A percentile compares a stretch with the other conserved stretches of the same genome.
Evolutionary conservation across 2,797 vertebrate species (phyloP).

Genomic region (Dryobates pubescens): DNA sequence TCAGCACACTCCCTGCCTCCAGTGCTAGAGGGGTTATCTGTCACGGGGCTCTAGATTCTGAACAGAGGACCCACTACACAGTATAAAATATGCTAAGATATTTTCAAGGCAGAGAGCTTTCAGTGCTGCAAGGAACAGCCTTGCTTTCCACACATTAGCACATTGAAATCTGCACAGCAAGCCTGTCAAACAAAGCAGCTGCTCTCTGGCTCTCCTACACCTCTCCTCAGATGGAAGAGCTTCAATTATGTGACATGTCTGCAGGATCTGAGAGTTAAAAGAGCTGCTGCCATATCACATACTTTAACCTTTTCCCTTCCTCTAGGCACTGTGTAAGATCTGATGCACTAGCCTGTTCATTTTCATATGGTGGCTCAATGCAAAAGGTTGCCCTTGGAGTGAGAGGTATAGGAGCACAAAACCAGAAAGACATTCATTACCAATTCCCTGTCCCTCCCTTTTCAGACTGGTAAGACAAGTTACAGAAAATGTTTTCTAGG

Average conservation of each 20-base stretch:
- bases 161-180: not conserved
- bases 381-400: not conserved
- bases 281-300: not conserved
- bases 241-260: not conserved
- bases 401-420: not conserved
- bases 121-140: not conserved
- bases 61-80: not conserved
- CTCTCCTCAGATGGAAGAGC: not conserved
- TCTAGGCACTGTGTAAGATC: not conserved
- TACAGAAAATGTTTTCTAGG: not conserved
- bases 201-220: conserved; percentile 23
- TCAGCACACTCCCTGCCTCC: not conserved
- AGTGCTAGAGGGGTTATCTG: not conserved
- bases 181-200: conserved; percentile 21
- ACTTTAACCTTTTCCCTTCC: not conserved
- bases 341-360: not conserved
- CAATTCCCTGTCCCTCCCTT: not conserved
- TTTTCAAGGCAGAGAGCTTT: not conserved
- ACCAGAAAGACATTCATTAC: not conserved
- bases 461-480: not conserved
- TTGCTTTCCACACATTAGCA: not conserved
- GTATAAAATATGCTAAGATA: not conserved
- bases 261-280: not conserved
- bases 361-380: not conserved
- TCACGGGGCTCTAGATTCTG: not conserved